phyloP scores from a whole-genome alignment of 2,113 vertebrate species.

The Anhinga anhinga region DNA sequence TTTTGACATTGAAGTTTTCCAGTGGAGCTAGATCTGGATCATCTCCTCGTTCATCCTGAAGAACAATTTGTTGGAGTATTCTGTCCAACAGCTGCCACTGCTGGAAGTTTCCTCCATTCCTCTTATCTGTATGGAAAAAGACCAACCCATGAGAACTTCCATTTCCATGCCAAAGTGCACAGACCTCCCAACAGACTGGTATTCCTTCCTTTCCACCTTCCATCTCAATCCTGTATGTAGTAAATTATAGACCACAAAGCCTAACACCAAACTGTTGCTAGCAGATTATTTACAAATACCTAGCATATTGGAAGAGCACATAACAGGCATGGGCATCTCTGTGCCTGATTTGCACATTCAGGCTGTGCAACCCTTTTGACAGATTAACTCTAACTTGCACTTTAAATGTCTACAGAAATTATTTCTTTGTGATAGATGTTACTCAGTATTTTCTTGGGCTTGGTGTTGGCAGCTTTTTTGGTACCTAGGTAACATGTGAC shows the following conservation, averaged over 20 bases:
- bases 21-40: slow-evolving; percentile 89
- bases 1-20: slow-evolving; percentile 97
- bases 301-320: background rate
- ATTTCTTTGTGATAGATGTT: background rate
- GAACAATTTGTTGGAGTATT: slow-evolving; percentile 95
- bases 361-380: background rate
- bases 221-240: background rate
- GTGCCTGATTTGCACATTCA: background rate
- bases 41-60: slow-evolving; percentile 92
- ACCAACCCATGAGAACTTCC: background rate
- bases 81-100: slow-evolving; percentile 96
- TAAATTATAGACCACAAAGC: background rate
- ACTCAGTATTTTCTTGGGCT: background rate
- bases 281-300: background rate
- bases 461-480: background rate
- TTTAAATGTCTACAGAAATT: background rate
- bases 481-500: background rate
- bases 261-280: background rate
- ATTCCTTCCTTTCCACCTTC: background rate
- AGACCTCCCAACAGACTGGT: background rate
- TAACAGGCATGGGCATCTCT: background rate
- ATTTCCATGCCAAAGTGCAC: background rate
- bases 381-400: background rate
- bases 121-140: slow-evolving; percentile 81
- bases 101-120: slow-evolving; percentile 85